These are phyloP conservation scores for Euproctis similis DNA, from an alignment of 2,888 invertebrate genomes.

Conservation along the genomic window DNA sequence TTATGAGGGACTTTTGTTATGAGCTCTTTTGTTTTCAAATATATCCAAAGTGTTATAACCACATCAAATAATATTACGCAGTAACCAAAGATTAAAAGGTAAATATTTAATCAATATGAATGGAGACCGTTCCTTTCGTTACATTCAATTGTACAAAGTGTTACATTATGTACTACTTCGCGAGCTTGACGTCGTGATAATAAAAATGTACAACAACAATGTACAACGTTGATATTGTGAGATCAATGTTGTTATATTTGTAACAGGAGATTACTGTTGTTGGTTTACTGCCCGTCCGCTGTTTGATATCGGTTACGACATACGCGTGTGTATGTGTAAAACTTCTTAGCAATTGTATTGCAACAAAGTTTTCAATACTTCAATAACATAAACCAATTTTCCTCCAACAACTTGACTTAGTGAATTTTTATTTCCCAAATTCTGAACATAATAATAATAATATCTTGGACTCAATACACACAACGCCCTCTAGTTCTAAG, in stretches of 20 bases:
- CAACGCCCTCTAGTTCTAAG: too few relatives aligned
- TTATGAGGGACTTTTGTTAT: too few relatives aligned
- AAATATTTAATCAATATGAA: constrained; percentile 17
- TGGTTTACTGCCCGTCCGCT: constrained; percentile 28
- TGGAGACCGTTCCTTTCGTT: constrained; percentile 9
- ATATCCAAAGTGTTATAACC: too few relatives aligned
- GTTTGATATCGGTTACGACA: constrained; percentile 35
- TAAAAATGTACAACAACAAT: constrained; percentile 21
- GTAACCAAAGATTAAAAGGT: constrained; percentile 7
- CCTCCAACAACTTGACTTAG: too few relatives aligned
- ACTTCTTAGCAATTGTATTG: constrained; percentile 27
- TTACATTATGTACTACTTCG: constrained; percentile 21
- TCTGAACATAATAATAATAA: too few relatives aligned
- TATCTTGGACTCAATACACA: too few relatives aligned
- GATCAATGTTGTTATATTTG: constrained; percentile 17
- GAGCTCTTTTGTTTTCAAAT: too few relatives aligned
- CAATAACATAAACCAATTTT: too few relatives aligned
- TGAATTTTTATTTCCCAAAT: too few relatives aligned
- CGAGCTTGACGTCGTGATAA: constrained; percentile 21
- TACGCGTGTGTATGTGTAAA: constrained; percentile 37
- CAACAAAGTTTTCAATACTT: too few relatives aligned
- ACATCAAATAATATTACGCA: constrained; percentile 4
- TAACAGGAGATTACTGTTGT: too few relatives aligned
- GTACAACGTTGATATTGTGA: constrained; percentile 22
- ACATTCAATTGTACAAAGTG: too few relatives aligned